Base-by-base conservation (phyloP, 2,113 vertebrate genomes). In the Calidris pugnax region DNA sequence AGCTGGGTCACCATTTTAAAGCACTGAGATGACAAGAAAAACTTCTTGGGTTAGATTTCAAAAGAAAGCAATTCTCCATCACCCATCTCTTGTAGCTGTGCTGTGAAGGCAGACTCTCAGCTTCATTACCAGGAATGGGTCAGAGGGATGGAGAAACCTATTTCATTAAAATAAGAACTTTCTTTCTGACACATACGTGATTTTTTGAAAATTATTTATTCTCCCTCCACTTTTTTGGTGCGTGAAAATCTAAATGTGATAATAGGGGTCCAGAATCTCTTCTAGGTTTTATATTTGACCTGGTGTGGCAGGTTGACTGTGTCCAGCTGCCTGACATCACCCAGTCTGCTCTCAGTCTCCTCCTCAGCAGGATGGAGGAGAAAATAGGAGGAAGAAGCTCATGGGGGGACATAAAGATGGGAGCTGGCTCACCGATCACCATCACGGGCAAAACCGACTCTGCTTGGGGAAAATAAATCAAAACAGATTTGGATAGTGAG, bases 301-400 rank as follows among this genome's bases (percentile, higher is more conserved):
- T 72, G 56, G 10, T 62, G 27, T 43, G 41, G 33, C 6, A n/a
- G 15, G 8, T 28, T 66, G 59, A 9, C 37, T 6, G 5, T 43
- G 51, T 14, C 24, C 2, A 8, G 24, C 32, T 67, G 7, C 35
- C 39, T 66, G 68, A 47, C 0, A 17, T 37, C n/a, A 41, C 9
- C 26, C 51, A 41, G 13, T 37, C 67, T 7, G 1, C n/a, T 50
- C 64, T 30, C 26, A 18, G 15, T 22, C 45, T 26, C 28, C 15
- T 75, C 24, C 60, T 87, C 32, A 45, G 41, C 3, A 9, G 37
- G 24, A 24, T 0, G 0, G 13, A 33, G 12, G 8, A 53, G 16
- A 71, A 71, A 87, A 41, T 2, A 55, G 18, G n/a, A 63, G 22
- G 60, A 35, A 53, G 30, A 14, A 85, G 26, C 23, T 84, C 26